phyloP scores from a whole-genome alignment of 2,113 vertebrate genomes.

The Pangasianodon gigas region DNA sequence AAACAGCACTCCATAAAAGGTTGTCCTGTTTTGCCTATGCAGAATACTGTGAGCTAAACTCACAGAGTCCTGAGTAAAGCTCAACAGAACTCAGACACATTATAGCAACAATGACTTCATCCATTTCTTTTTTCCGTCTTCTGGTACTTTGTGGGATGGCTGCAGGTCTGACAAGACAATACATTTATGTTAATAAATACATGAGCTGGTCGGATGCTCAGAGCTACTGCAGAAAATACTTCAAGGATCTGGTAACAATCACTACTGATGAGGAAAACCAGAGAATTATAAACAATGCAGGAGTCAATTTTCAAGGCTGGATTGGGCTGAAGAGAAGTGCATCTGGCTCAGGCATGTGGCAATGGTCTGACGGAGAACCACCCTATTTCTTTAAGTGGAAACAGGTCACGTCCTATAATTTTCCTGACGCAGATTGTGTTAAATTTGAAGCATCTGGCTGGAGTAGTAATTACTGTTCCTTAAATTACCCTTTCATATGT shows the following conservation, averaged over 20 bases:
- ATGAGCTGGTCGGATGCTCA: not conserved
- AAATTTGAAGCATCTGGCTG: not conserved
- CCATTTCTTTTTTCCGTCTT: not conserved
- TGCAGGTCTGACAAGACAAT: not conserved
- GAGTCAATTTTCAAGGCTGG: not conserved
- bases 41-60: too few species aligned
- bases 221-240: not conserved
- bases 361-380: constrained; percentile 32
- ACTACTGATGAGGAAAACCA: not conserved
- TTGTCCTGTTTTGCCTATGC: not conserved
- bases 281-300: not conserved
- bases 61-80: not conserved
- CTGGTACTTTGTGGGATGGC: not conserved
- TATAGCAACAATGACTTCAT: not conserved
- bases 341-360: not conserved
- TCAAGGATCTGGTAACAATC: not conserved
- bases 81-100: not conserved
- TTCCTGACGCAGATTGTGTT: not conserved
- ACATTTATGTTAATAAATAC: not conserved
- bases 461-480: not conserved
- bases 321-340: constrained; percentile 26
- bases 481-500: not conserved
- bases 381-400: not conserved
- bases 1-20: not conserved
- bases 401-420: not conserved